Percentiles rank a stretch among this genome's conserved stretches.
phyloP scores from a whole-genome alignment of 2,113 vertebrate genomes.

The Peromyscus californicus region DNA sequence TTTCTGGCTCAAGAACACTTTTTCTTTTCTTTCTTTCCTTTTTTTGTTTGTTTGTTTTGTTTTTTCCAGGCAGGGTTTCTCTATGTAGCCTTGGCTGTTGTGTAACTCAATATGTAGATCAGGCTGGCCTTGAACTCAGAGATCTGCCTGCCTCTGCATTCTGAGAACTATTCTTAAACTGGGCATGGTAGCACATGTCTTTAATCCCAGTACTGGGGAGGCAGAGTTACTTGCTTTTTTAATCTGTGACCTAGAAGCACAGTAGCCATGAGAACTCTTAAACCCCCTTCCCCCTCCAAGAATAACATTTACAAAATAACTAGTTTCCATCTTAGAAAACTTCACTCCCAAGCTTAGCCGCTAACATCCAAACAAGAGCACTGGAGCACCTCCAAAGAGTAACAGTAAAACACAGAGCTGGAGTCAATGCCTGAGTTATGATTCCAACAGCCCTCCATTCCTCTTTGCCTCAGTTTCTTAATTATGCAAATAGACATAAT shows the following conservation, averaged over 20 bases:
- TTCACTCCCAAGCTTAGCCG: conserved; percentile 46
- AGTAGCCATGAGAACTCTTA: conserved; percentile 32
- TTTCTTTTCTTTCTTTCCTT: conserved; percentile 56
- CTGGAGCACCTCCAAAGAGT: not conserved
- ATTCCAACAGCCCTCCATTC: conserved; percentile 51
- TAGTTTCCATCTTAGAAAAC: conserved; percentile 62
- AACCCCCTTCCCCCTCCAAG: not conserved
- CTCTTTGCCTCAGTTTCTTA: conserved; percentile 78
- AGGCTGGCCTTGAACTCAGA: not conserved
- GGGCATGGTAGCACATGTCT: not conserved
- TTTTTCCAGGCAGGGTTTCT: not conserved
- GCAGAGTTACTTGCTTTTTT: conserved; percentile 1
- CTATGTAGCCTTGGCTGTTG: not conserved
- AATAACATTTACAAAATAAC: conserved; percentile 65
- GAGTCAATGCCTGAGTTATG: conserved; percentile 37
- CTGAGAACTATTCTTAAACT: not conserved
- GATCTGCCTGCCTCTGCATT: not conserved
- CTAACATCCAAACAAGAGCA: conserved; percentile 21
- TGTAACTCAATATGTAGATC: not conserved
- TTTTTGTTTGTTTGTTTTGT: not conserved
- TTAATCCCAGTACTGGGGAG: not conserved
- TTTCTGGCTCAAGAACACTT: not conserved
- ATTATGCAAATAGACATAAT: conserved; percentile 57
- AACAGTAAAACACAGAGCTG: conserved; percentile 33
- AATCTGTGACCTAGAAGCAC: conserved; percentile 58